Evolutionary conservation across 2,888 invertebrate genomes (phyloP).

Genomic region (Resseliella maxima): DNA sequence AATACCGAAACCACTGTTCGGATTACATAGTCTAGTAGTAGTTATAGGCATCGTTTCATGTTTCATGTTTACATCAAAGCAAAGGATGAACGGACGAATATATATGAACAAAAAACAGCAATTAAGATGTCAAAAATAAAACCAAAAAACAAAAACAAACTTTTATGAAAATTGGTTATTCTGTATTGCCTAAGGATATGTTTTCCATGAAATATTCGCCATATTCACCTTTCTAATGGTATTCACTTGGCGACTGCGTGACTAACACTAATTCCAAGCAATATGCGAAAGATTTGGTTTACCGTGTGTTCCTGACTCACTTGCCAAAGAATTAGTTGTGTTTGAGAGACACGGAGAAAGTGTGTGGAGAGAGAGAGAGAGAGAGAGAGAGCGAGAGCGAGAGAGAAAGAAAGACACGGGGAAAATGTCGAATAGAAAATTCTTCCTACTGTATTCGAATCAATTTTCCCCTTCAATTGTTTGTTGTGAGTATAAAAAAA

Average conservation of each 20-base stretch:
- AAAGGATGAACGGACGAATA: not conserved
- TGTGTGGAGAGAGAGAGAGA: too few relatives aligned
- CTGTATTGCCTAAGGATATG: conserved; percentile 37
- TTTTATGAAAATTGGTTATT: not conserved
- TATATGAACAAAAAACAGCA: not conserved
- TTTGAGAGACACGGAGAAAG: not conserved
- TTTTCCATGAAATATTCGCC: conserved; percentile 30
- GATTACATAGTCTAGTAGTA: too few relatives aligned
- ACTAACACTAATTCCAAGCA: conserved; percentile 42
- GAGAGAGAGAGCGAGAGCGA: too few relatives aligned
- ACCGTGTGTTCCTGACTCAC: not conserved
- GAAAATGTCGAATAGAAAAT: not conserved
- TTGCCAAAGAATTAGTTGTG: not conserved
- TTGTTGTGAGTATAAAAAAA: not conserved
- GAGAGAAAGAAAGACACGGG: too few relatives aligned
- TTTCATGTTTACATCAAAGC: not conserved
- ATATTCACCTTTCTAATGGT: conserved; percentile 37
- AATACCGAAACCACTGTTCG: too few relatives aligned
- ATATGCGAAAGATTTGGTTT: conserved; percentile 56
- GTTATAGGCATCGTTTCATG: not conserved
- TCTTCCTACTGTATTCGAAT: not conserved
- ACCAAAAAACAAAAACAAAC: not conserved
- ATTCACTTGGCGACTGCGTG: conserved; percentile 56
- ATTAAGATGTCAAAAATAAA: too few relatives aligned
- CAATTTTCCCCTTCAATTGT: conserved; percentile 17